Evolutionary conservation across 1,140 invertebrate genomes (phyloP).

Genomic region (Conus ventricosus): DNA sequence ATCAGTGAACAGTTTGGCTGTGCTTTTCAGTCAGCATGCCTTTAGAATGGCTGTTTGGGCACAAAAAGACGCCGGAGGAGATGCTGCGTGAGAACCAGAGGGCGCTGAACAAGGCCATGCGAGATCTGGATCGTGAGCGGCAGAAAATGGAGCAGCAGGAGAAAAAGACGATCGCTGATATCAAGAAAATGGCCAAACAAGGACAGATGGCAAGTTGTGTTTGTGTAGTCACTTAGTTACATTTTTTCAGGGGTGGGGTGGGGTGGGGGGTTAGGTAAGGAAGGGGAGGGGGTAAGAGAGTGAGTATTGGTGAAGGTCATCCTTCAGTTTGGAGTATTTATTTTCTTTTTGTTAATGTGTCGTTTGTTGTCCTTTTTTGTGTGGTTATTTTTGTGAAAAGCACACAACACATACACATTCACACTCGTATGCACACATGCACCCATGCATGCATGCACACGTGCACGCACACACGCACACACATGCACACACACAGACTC

Average conservation of each 20-base stretch:
- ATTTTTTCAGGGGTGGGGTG: no score
- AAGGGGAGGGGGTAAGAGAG: background rate
- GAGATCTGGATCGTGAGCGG: slow-evolving; percentile 95
- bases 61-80: slow-evolving; percentile 96
- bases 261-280: no score
- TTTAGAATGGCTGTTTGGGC: slow-evolving; percentile 98
- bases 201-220: slow-evolving; percentile 92
- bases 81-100: slow-evolving; percentile 98
- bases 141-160: slow-evolving; percentile 98
- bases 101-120: slow-evolving; percentile 98
- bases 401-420: no score
- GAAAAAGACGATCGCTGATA: slow-evolving; percentile 98
- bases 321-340: no score
- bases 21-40: slow-evolving; percentile 47
- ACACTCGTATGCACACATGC: no score
- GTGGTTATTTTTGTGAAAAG: no score
- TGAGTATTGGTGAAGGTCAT: no score
- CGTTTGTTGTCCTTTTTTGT: no score
- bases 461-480: no score
- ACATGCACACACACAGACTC: no score
- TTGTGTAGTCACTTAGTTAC: background rate
- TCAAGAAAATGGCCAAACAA: slow-evolving; percentile 99
- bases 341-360: no score
- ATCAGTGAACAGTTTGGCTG: background rate
- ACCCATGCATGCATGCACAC: no score